Evolutionary conservation across 1,140 invertebrate species (phyloP), one percentile per base, ranked within the genome.

Genomic region (Apis cerana): DNA sequence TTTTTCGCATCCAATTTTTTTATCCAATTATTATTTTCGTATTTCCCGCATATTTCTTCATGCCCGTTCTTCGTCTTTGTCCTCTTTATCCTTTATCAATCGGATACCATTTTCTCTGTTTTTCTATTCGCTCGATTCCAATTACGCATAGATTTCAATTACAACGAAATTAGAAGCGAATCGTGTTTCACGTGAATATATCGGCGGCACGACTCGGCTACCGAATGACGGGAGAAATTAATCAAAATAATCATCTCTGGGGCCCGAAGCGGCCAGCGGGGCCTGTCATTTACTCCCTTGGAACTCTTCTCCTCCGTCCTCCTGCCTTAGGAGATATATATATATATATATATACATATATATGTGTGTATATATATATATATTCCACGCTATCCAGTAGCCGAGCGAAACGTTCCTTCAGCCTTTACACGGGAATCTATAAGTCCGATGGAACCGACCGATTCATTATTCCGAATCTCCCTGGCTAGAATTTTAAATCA

Each of bases 141-240:
- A 12, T 27, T 43, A 27, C 21, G 75, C 56, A 48, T 70, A 82
- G 84, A 88, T 86, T 83, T 87, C 62, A 78, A 74, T 84, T 88
- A 80, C 56, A n/a, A n/a, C 56, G 72, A 48, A 54, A 82, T 75
- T 84, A 86, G 85, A 84, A 71, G 68, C 78, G 69, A 83, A 87
- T 91, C 84, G 83, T 77, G 86, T 89, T 89, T 86, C 77, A 71
- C 87, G 33, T 43, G 91, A 90, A 90, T 88, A 71, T 65, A 80
- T 89, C 90, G 78, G 85, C 88, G 90, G 91, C 90, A 86, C 72
- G 74, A 88, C 81, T 89, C 83, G 85, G 91, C 91, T 92, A 92
- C 91, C 90, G 91, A 92, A 92, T 90, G 91, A 91, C 90, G 88
- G 89, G 87, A 90, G 91, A 92, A 92, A 92, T 92, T 92, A 92